Base-by-base conservation (phyloP, 2,888 invertebrate species). In the Polietes domitor region DNA sequence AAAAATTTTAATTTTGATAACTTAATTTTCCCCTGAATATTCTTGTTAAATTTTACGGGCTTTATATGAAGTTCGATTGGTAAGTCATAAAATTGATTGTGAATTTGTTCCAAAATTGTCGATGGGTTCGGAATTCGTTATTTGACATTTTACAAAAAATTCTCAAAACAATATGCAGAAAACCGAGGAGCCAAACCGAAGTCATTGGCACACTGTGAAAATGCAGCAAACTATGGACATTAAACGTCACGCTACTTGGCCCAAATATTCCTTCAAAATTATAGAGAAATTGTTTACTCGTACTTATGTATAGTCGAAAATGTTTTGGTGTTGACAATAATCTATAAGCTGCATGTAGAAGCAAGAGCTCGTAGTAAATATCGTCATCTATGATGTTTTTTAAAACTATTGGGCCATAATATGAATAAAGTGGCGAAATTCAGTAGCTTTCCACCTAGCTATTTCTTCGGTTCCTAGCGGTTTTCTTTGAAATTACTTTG, bases 161-260 rank as follows among this genome's bases (percentile, higher is more conserved):
- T 78, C 71, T 78, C 63, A 21, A 79, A 73, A 15, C 47, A 41
- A 26, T 79, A 79, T 1, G 77, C 77, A 6, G 41, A 70, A 53
- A 77, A 70, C 17, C 37, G 53, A 15, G 53, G 15, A n/a, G 37
- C 15, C 26, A 50, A 47, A n/a, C 71, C 77, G 43, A 71, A 71
- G 1, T 71, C 50, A 5, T 53, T 53, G 15, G 26, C 72, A 37
- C 72, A 72, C 19, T 72, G 37, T 1, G 50, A 15, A 78, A 63
- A 50, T 78, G 78, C 26, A 72, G 37, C 6, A 78, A 37, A n/a
- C 58, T 47, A 24, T 78, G 78, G 19, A 72, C 78, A 28, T 73
- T 65, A 47, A 73, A 79, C 5, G 65, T 68, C 7, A 73, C 10
- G 21, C 24, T 65, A 15, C 21, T 53, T 41, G 63, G 61, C 1